Percentiles rank a stretch among this genome's conserved stretches.
These are phyloP conservation scores for Perizoma flavofasciatum DNA, from an alignment of 2,888 invertebrate species.

Conservation along the genomic window DNA sequence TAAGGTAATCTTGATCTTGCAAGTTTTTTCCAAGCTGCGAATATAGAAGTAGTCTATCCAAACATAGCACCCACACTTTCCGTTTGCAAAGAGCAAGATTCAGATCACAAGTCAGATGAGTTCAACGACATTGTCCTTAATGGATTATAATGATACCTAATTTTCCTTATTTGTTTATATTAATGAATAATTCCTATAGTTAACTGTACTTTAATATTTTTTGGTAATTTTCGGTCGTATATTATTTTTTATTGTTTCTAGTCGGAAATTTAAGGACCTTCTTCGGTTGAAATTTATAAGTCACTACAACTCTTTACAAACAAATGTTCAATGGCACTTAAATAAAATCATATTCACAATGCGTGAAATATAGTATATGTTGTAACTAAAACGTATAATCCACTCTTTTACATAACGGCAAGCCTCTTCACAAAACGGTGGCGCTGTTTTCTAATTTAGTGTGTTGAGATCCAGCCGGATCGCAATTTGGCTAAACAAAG, in stretches of 20 bases:
- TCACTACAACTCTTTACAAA: slow-evolving; percentile 19
- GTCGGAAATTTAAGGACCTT: slow-evolving; percentile 12
- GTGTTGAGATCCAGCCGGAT: no score
- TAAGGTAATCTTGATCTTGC: slow-evolving; percentile 41
- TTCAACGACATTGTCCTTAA: slow-evolving; percentile 53
- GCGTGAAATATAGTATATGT: slow-evolving; percentile 16
- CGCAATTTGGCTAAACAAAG: no score
- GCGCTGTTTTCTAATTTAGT: no score
- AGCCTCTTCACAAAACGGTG: no score
- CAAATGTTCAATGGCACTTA: slow-evolving; percentile 49
- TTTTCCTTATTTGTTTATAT: slow-evolving; percentile 29
- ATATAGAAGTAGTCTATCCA: slow-evolving; percentile 39
- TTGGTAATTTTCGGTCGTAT: slow-evolving; percentile 28
- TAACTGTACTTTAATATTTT: slow-evolving; percentile 40
- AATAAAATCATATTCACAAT: slow-evolving; percentile 31
- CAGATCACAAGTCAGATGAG: slow-evolving; percentile 49
- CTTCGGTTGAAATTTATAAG: slow-evolving; percentile 7
- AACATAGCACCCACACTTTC: slow-evolving; percentile 52
- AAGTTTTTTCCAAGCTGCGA: slow-evolving; percentile 35
- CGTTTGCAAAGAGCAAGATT: slow-evolving; percentile 50
- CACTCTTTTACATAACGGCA: no score
- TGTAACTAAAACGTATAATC: no score
- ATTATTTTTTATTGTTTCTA: slow-evolving; percentile 6
- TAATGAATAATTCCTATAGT: slow-evolving; percentile 31
- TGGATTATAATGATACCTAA: slow-evolving; percentile 34